Percentiles rank a stretch among this genome's conserved stretches.
phyloP scores from a whole-genome alignment of 2,797 vertebrate genomes.

The Crax fasciolata region DNA sequence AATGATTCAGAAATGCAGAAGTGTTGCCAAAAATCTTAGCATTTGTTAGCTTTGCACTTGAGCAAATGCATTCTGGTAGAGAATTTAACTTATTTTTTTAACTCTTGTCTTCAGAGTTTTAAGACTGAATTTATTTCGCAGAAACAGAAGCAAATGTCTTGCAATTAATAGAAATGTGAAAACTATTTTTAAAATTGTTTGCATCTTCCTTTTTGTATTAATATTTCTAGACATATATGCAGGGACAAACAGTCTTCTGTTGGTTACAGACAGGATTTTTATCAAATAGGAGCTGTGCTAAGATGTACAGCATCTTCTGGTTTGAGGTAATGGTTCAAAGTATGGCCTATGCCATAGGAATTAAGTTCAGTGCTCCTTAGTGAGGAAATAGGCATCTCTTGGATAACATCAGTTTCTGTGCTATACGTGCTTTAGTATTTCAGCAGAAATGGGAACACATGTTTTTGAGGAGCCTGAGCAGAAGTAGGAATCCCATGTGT shows the following conservation, averaged over 20 bases:
- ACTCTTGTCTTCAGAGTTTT: neutral
- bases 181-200: neutral
- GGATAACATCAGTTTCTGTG: neutral
- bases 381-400: neutral
- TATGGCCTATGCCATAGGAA: neutral
- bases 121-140: neutral
- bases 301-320: neutral
- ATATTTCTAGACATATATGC: neutral
- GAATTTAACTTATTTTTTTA: constrained; percentile 35
- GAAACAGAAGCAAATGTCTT: neutral
- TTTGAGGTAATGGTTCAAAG: neutral
- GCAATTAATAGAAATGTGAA: neutral
- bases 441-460: neutral
- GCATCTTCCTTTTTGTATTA: neutral
- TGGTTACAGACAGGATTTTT: neutral
- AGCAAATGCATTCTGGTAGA: constrained; percentile 59
- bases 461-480: constrained; percentile 10
- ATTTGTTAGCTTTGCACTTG: constrained; percentile 68
- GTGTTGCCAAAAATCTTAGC: constrained; percentile 62
- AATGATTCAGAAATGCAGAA: constrained; percentile 74
- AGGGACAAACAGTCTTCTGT: neutral
- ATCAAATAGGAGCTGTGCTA: neutral
- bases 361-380: neutral
- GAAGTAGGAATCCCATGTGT: constrained; percentile 40
- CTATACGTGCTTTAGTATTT: neutral